Evolutionary conservation across 2,113 vertebrate species (phyloP).

Genomic region (Myrmecobius fasciatus): DNA sequence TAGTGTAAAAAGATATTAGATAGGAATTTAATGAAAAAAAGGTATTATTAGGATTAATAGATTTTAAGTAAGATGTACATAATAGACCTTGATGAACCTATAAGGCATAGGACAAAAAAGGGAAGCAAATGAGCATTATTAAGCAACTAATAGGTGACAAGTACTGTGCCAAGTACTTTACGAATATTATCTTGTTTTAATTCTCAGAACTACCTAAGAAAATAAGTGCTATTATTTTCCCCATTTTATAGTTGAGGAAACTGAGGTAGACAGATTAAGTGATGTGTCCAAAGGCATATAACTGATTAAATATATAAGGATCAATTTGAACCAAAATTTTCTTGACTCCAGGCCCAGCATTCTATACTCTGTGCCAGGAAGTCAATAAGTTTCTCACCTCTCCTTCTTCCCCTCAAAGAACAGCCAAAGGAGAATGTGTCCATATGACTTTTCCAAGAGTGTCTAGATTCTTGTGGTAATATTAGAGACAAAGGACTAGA

Average conservation of each 20-base stretch:
- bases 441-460: no score
- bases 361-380: not conserved
- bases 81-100: not conserved
- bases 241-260: not conserved
- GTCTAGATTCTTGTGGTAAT: not conserved
- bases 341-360: not conserved
- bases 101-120: not conserved
- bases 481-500: not conserved
- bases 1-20: not conserved
- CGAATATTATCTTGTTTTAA: not conserved
- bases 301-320: no score
- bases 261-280: no score
- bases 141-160: not conserved
- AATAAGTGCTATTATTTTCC: not conserved
- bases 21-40: not conserved
- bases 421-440: not conserved
- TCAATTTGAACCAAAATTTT: not conserved
- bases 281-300: not conserved
- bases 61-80: not conserved
- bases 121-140: not conserved
- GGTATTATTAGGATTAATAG: not conserved
- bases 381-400: not conserved
- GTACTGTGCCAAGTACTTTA: not conserved
- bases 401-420: not conserved
- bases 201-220: not conserved